Evolutionary conservation across 1,140 invertebrate genomes (phyloP).

Genomic region (Polypedilum pembai): DNA sequence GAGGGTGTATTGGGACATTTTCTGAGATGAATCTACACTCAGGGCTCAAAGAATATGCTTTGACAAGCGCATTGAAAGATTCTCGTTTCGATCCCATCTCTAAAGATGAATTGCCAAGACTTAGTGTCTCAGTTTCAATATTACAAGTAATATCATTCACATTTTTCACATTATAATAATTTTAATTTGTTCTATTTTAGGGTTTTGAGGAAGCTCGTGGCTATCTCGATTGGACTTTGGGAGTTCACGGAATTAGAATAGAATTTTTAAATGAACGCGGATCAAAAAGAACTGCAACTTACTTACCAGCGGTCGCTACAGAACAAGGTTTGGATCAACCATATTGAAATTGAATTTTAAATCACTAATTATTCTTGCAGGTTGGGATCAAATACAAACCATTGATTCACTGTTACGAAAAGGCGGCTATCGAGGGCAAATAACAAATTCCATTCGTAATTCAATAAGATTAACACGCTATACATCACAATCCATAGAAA

Average conservation of each 20-base stretch:
- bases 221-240: constrained; percentile 96
- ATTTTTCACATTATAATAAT: not conserved
- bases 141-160: constrained; percentile 46
- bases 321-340: constrained; percentile 85
- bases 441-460: constrained; percentile 79
- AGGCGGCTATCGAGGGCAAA: constrained; percentile 88
- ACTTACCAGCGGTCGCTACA: constrained; percentile 92
- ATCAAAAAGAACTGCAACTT: constrained; percentile 91
- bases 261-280: constrained; percentile 96
- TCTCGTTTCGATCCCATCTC: constrained; percentile 93
- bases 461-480: constrained; percentile 90
- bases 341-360: not conserved
- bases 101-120: constrained; percentile 82
- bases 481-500: constrained; percentile 56
- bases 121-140: constrained; percentile 94
- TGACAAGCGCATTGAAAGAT: constrained; percentile 97
- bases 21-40: constrained; percentile 88
- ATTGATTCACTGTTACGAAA: constrained; percentile 96
- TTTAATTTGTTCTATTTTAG: constrained; percentile 29
- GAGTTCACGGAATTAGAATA: constrained; percentile 94
- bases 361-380: constrained; percentile 44
- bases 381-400: constrained; percentile 95
- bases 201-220: constrained; percentile 90
- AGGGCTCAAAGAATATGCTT: constrained; percentile 88
- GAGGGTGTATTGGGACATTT: constrained; percentile 94